phyloP scores from a whole-genome alignment of 2,888 invertebrate species.

The Leptarthrus brevirostris region DNA sequence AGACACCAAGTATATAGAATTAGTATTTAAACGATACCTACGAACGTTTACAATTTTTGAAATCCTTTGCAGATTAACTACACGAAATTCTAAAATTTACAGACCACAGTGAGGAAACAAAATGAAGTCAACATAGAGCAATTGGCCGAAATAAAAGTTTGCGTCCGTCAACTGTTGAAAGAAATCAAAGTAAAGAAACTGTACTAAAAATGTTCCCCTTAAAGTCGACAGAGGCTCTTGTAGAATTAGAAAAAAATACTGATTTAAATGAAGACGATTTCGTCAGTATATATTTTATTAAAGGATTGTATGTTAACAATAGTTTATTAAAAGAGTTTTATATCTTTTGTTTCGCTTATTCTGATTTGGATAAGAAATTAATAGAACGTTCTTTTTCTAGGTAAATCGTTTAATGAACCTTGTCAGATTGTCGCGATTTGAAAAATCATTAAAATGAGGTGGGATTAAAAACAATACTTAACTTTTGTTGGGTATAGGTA shows the following conservation, averaged over 20 bases:
- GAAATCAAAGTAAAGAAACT: too few species aligned
- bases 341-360: too few species aligned
- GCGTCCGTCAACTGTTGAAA: too few species aligned
- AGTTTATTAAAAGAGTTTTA: too few species aligned
- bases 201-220: background rate
- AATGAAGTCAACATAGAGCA: background rate
- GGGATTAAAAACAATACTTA: too few species aligned
- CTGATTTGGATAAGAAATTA: too few species aligned
- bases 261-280: constrained; percentile 3
- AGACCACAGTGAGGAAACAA: background rate
- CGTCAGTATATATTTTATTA: background rate
- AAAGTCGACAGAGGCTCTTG: constrained; percentile 2
- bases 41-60: background rate
- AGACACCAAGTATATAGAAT: background rate
- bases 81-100: background rate
- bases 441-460: too few species aligned
- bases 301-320: too few species aligned
- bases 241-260: background rate
- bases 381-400: too few species aligned
- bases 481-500: too few species aligned
- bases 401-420: too few species aligned
- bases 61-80: background rate
- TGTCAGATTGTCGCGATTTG: too few species aligned
- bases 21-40: background rate
- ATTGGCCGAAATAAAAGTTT: background rate